Conservation (phyloP, 2,888 invertebrate species). For the Cataglyphis cursor region DNA sequence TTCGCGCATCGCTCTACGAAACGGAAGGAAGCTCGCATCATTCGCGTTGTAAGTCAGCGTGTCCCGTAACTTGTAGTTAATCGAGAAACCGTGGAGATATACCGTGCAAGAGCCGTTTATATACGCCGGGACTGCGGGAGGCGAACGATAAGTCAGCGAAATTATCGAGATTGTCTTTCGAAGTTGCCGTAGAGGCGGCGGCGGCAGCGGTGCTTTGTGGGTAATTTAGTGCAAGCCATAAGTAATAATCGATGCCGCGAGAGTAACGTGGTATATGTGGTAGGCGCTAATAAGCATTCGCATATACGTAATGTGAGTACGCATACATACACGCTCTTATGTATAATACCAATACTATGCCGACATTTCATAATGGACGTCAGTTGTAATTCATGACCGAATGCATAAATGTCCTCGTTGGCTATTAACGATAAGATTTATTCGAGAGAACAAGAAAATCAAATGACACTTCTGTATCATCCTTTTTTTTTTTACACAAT, state of each 20-base stretch:
- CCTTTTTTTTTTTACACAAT: conserved; percentile 4
- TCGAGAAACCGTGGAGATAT: conserved; percentile 60
- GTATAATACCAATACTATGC: conserved; percentile 57
- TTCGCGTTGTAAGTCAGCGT: conserved; percentile 57
- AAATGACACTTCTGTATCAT: conserved; percentile 30
- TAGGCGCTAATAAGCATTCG: conserved; percentile 73
- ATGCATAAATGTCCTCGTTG: conserved; percentile 65
- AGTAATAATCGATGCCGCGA: conserved; percentile 79
- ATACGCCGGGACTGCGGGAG: conserved; percentile 7
- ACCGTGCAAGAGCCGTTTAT: conserved; percentile 18
- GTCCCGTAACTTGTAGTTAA: conserved; percentile 61
- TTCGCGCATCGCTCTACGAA: conserved; percentile 62
- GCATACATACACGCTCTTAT: conserved; percentile 26
- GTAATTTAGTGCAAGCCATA: conserved; percentile 77
- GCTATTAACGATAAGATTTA: conserved; percentile 65
- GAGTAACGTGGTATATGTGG: conserved; percentile 62
- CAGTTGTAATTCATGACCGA: conserved; percentile 65
- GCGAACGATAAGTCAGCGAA: conserved; percentile 73
- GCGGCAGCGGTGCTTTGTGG: conserved; percentile 58
- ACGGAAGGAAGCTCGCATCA: conserved; percentile 57
- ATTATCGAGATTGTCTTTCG: conserved; percentile 80
- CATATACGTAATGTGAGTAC: conserved; percentile 51
- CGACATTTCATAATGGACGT: conserved; percentile 64
- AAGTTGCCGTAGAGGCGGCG: conserved; percentile 63
- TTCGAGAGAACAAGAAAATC: conserved; percentile 33